Evolutionary conservation across 2,888 invertebrate species (phyloP).

Genomic region (Mesoligia furuncula): DNA sequence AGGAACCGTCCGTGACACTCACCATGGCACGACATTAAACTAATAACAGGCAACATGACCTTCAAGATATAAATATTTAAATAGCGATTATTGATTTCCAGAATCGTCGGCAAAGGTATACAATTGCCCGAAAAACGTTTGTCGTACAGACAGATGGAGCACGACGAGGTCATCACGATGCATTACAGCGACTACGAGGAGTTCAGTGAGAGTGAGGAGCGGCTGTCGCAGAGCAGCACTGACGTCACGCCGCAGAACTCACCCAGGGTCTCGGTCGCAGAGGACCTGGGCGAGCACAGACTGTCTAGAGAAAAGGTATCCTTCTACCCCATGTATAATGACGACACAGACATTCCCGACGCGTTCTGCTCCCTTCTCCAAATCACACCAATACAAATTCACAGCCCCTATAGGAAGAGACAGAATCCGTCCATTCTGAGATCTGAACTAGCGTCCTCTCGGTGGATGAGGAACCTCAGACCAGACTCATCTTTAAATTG

Average conservation of each 20-base stretch:
- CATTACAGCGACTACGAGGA: constrained; percentile 86
- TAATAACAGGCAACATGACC: constrained; percentile 46
- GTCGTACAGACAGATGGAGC: constrained; percentile 80
- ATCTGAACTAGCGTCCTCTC: constrained; percentile 87
- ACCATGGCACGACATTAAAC: constrained; percentile 29
- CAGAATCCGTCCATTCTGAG: constrained; percentile 83
- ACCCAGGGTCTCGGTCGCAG: constrained; percentile 77
- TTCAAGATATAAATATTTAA: constrained; percentile 55
- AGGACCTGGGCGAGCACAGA: constrained; percentile 77
- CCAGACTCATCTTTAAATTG: constrained; percentile 85
- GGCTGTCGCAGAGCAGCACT: constrained; percentile 85
- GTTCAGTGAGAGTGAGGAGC: constrained; percentile 86
- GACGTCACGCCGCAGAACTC: constrained; percentile 88
- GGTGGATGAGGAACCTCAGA: constrained; percentile 85
- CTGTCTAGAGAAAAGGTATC: constrained; percentile 76
- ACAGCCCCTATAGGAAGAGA: constrained; percentile 82
- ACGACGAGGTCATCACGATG: constrained; percentile 86
- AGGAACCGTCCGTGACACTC: constrained; percentile 33
- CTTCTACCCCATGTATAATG: constrained; percentile 73
- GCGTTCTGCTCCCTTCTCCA: constrained; percentile 85
- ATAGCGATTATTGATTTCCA: constrained; percentile 72
- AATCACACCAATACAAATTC: constrained; percentile 86
- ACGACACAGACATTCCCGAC: constrained; percentile 79
- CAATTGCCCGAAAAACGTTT: constrained; percentile 79
- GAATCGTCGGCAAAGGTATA: constrained; percentile 84